These are phyloP conservation scores for Mastigias papua DNA, from an alignment of 30 jellyfish, hydroid and myxozoan species.

Conservation along the genomic window DNA sequence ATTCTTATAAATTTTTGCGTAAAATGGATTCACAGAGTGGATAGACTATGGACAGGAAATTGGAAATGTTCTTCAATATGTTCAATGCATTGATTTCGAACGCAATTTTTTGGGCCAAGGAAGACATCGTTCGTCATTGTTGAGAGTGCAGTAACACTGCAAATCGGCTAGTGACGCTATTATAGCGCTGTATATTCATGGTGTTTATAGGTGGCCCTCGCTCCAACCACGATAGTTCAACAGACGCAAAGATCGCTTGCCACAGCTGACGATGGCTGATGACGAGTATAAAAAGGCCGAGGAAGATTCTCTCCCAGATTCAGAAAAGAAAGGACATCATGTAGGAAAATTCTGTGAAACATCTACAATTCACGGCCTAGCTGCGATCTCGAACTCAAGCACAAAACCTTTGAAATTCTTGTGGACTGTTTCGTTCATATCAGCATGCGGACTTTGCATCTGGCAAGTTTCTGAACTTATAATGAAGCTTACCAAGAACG, in stretches of 20 bases:
- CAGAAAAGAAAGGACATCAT: neutral
- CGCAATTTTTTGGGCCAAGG: too few species aligned
- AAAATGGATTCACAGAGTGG: too few species aligned
- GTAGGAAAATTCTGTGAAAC: neutral
- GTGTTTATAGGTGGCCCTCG: too few species aligned
- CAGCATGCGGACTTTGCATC: neutral
- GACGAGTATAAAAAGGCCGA: neutral
- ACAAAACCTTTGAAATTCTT: neutral
- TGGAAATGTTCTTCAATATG: too few species aligned
- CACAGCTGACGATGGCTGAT: neutral
- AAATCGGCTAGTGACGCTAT: too few species aligned
- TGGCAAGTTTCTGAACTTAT: neutral
- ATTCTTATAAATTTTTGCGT: too few species aligned
- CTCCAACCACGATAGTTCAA: neutral
- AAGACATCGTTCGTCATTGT: too few species aligned
- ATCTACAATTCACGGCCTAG: neutral
- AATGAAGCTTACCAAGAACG: neutral
- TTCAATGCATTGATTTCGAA: too few species aligned
- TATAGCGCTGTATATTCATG: too few species aligned
- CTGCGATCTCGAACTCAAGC: neutral
- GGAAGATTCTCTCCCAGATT: neutral
- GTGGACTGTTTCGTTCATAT: neutral
- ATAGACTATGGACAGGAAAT: too few species aligned
- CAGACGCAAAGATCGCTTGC: neutral
- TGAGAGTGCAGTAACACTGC: too few species aligned